phyloP scores from a whole-genome alignment of 2,888 invertebrate species.

The Panorpa germanica region DNA sequence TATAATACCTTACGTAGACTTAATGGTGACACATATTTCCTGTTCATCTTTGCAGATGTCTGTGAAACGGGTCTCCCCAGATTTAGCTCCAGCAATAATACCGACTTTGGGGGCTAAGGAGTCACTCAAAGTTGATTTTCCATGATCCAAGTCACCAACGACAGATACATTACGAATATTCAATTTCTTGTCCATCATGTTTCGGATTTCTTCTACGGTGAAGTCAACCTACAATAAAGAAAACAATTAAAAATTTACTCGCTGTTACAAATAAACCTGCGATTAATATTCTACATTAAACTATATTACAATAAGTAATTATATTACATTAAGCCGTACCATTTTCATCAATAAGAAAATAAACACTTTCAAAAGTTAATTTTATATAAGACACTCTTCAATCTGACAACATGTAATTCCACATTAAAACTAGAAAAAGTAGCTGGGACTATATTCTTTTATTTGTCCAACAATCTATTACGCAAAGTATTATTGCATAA shows the following conservation, averaged over 20 bases:
- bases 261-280: not conserved
- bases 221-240: constrained; percentile 91
- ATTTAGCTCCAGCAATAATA: constrained; percentile 96
- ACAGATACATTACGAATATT: constrained; percentile 99
- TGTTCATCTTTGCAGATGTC: constrained; percentile 99
- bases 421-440: no score
- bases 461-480: no score
- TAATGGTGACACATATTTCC: constrained; percentile 99
- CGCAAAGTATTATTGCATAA: no score
- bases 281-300: no score
- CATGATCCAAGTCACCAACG: constrained; percentile 99
- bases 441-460: no score
- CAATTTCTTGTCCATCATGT: constrained; percentile 99
- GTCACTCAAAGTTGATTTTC: constrained; percentile 98
- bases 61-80: constrained; percentile 97
- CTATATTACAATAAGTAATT: no score
- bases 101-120: constrained; percentile 99
- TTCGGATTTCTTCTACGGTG: constrained; percentile 98
- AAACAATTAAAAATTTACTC: not conserved
- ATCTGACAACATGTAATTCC: no score
- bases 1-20: constrained; percentile 78
- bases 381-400: constrained; percentile 11
- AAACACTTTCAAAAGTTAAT: constrained; percentile 7
- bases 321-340: no score
- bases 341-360: not conserved